These are phyloP conservation scores for Chorisops tibialis DNA, from an alignment of 2,888 invertebrate genomes.

Conservation along the genomic window DNA sequence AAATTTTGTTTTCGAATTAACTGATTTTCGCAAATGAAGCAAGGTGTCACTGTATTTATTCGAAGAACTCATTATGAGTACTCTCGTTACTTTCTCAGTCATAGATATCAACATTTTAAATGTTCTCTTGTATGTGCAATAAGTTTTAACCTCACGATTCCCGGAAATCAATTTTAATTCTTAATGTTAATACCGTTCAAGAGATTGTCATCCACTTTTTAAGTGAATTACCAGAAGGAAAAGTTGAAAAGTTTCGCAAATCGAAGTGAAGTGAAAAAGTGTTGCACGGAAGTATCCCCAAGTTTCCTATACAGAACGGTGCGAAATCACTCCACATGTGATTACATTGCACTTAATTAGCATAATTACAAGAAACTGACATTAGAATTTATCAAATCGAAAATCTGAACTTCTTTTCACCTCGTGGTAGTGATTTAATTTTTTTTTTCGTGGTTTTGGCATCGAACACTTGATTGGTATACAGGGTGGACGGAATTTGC, in stretches of 20 bases:
- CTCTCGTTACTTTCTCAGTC: too few relatives aligned
- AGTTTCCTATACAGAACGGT: not conserved
- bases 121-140: too few relatives aligned
- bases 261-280: not conserved
- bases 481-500: too few relatives aligned
- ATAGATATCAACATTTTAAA: too few relatives aligned
- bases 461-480: not conserved
- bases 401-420: not conserved
- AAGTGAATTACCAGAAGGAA: not conserved
- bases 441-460: not conserved
- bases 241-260: not conserved
- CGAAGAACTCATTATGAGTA: too few relatives aligned
- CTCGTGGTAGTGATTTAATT: not conserved
- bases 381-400: not conserved
- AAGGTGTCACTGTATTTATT: too few relatives aligned
- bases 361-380: not conserved
- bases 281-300: not conserved
- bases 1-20: too few relatives aligned
- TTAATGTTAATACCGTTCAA: too few relatives aligned
- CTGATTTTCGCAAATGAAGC: too few relatives aligned
- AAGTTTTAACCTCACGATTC: too few relatives aligned
- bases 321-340: constrained; percentile 1
- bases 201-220: not conserved
- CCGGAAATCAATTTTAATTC: too few relatives aligned
- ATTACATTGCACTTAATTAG: not conserved